These are phyloP conservation scores for Panthera tigris DNA, from an alignment of 2,113 vertebrate species.

Conservation along the genomic window DNA sequence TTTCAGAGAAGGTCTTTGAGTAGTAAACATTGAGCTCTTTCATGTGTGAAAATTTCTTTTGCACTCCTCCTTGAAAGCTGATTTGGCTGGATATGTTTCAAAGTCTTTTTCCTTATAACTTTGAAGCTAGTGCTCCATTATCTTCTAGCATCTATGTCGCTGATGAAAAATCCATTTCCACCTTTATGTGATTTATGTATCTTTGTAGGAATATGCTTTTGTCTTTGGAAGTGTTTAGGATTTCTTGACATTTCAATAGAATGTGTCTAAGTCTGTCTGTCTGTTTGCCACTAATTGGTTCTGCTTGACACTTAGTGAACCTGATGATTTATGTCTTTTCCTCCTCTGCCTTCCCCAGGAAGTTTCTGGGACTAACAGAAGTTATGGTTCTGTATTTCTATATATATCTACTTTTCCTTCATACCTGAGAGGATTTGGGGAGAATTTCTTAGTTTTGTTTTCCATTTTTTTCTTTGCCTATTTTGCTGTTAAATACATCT, in stretches of 20 bases:
- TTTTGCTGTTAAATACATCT: conserved; percentile 30
- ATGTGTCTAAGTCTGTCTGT: neutral
- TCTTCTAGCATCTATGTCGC: neutral
- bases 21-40: neutral
- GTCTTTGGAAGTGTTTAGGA: neutral
- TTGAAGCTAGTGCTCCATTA: conserved; percentile 2
- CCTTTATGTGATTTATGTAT: neutral
- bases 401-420: neutral
- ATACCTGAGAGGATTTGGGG: neutral
- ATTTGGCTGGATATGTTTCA: conserved; percentile 6
- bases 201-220: conserved; percentile 41
- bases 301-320: neutral
- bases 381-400: neutral
- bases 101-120: neutral
- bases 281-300: neutral
- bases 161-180: conserved; percentile 2
- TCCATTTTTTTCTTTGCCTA: neutral
- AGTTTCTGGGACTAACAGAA: conserved; percentile 12
- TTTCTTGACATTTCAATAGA: conserved; percentile 13
- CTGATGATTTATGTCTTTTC: neutral
- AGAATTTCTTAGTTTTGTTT: conserved; percentile 41
- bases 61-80: conserved; percentile 4
- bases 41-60: neutral
- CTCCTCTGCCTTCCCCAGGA: neutral
- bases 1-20: conserved; percentile 1